Conservation (phyloP, 2,113 vertebrate species). For the Penelope pileata region DNA sequence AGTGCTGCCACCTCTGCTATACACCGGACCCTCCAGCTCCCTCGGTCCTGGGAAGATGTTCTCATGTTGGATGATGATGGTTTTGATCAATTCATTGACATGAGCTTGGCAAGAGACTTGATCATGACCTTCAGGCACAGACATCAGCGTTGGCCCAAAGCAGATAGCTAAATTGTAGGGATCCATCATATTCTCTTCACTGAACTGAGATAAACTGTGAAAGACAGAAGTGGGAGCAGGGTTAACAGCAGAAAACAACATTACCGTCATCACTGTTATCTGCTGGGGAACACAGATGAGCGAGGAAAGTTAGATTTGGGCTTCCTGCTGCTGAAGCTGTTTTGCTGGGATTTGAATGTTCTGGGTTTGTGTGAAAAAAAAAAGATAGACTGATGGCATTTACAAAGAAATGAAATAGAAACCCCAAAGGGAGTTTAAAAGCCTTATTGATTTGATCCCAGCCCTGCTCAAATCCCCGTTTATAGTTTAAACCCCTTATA, state of each 20-base stretch:
- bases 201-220: slow-evolving; percentile 95
- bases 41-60: slow-evolving; percentile 88
- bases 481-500: background rate
- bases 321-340: background rate
- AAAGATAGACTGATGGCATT: background rate
- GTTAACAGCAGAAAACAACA: background rate
- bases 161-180: slow-evolving; percentile 99
- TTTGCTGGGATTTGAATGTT: background rate
- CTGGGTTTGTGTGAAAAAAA: background rate
- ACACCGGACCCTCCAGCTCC: slow-evolving; percentile 91
- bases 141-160: slow-evolving; percentile 97
- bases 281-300: background rate
- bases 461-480: background rate
- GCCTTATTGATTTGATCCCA: background rate
- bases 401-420: background rate
- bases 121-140: slow-evolving; percentile 93
- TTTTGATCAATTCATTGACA: slow-evolving; percentile 98
- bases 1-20: slow-evolving; percentile 82
- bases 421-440: background rate
- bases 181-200: slow-evolving; percentile 99
- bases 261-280: background rate
- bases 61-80: slow-evolving; percentile 97
- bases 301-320: background rate
- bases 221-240: background rate
- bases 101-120: slow-evolving; percentile 98